Evolutionary conservation across 2,888 invertebrate species (phyloP).

Genomic region (Lamellibrachia satsuma): DNA sequence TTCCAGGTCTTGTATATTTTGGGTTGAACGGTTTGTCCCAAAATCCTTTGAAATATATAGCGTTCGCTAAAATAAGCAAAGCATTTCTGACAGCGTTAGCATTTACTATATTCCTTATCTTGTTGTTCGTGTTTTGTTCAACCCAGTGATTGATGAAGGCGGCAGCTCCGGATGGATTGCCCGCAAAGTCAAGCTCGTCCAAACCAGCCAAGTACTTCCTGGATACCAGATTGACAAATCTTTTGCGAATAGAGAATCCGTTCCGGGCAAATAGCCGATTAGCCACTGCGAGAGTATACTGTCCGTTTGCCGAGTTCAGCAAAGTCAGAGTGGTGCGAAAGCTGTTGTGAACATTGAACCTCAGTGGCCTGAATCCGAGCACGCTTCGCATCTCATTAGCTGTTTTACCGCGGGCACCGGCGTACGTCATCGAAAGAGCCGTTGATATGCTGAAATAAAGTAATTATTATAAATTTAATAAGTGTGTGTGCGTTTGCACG

Average conservation of each 20-base stretch:
- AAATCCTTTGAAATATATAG: slow-evolving; percentile 68
- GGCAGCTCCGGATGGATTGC: slow-evolving; percentile 59
- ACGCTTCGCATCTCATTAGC: neutral
- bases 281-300: neutral
- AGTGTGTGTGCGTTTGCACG: neutral
- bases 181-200: slow-evolving; percentile 39
- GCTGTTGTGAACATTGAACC: neutral
- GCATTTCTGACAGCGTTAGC: slow-evolving; percentile 64
- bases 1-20: neutral
- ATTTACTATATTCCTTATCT: slow-evolving; percentile 80
- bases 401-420: neutral
- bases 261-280: neutral
- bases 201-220: neutral
- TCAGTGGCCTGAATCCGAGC: neutral
- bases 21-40: slow-evolving; percentile 68
- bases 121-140: slow-evolving; percentile 79
- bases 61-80: slow-evolving; percentile 66
- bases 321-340: neutral
- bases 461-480: neutral
- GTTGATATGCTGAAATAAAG: neutral
- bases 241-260: neutral
- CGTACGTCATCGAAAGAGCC: neutral
- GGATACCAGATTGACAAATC: neutral
- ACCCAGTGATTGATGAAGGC: slow-evolving; percentile 84
- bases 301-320: neutral